phyloP scores from a whole-genome alignment of 2,888 invertebrate genomes.

The Drosophila affinis region DNA sequence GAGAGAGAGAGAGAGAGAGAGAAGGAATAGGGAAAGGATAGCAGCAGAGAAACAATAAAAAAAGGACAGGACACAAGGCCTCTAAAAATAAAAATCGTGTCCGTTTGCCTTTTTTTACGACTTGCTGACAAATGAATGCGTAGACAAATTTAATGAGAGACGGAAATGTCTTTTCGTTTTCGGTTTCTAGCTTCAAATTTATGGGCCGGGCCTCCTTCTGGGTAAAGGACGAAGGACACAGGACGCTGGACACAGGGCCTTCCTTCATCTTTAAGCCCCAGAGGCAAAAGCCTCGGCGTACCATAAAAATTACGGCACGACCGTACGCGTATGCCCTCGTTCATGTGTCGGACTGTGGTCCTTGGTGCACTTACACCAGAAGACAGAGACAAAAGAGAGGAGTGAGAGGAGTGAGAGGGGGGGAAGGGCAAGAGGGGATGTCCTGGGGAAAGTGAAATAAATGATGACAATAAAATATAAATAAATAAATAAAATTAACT shows the following conservation, averaged over 20 bases:
- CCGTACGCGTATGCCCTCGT: background rate
- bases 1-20: constrained; percentile 1
- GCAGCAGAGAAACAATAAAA: constrained; percentile 11
- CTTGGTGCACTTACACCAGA: constrained; percentile 30
- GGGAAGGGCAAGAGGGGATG: background rate
- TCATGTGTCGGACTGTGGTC: background rate
- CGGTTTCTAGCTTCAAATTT: constrained; percentile 35
- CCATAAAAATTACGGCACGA: constrained; percentile 61
- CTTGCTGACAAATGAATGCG: constrained; percentile 81
- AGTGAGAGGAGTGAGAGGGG: too few relatives aligned
- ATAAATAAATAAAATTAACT: constrained; percentile 81
- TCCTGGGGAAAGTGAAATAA: constrained; percentile 64
- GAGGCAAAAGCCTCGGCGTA: constrained; percentile 54
- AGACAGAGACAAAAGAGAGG: too few relatives aligned
- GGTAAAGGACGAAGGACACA: constrained; percentile 20
- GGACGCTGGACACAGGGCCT: constrained; percentile 27
- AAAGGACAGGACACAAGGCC: constrained; percentile 26
- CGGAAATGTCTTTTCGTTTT: constrained; percentile 76
- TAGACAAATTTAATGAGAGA: constrained; percentile 81
- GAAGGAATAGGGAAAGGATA: constrained; percentile 15
- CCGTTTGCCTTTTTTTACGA: constrained; percentile 63
- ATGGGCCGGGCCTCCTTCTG: background rate
- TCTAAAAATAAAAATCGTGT: constrained; percentile 66
- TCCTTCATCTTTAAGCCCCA: constrained; percentile 39
- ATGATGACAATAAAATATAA: constrained; percentile 80